phyloP scores from a whole-genome alignment of 2,113 vertebrate species.

The Mesoclemmys tuberculata region DNA sequence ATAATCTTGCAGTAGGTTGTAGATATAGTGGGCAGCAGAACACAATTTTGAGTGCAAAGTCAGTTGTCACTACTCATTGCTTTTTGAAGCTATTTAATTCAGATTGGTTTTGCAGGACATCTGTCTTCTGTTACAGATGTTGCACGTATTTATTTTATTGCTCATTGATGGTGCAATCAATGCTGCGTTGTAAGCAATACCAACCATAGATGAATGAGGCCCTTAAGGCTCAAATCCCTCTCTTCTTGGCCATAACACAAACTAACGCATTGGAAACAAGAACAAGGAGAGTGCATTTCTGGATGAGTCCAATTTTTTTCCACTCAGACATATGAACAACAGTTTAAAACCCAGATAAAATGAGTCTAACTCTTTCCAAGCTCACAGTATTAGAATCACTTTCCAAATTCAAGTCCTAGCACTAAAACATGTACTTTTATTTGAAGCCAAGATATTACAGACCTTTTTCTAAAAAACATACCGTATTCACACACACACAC shows the following conservation, averaged over 20 bases:
- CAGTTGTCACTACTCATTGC: not conserved
- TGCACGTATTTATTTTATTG: slow-evolving; percentile 47
- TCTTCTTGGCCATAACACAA: slow-evolving; percentile 21
- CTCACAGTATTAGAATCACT: not conserved
- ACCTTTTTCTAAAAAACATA: not conserved
- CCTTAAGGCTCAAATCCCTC: slow-evolving; percentile 23
- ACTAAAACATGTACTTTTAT: not conserved
- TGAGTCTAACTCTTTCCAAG: slow-evolving; percentile 26
- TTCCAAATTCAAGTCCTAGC: not conserved
- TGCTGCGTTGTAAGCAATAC: not conserved
- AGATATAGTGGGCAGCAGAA: not conserved
- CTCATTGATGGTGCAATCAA: slow-evolving; percentile 30
- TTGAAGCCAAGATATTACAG: not conserved
- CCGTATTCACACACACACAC: not conserved
- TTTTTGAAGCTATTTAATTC: slow-evolving; percentile 8
- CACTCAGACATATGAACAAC: slow-evolving; percentile 1
- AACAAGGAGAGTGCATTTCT: slow-evolving; percentile 29
- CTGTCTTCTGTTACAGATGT: slow-evolving; percentile 60
- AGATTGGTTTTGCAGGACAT: slow-evolving; percentile 53
- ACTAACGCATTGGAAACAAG: slow-evolving; percentile 26
- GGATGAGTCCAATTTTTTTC: not conserved
- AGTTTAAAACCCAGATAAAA: slow-evolving; percentile 47
- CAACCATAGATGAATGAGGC: slow-evolving; percentile 7
- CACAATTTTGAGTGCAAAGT: not conserved
- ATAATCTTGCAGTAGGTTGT: not conserved